Conservation (phyloP, 1,140 invertebrate genomes). For the Carposina sasakii region DNA sequence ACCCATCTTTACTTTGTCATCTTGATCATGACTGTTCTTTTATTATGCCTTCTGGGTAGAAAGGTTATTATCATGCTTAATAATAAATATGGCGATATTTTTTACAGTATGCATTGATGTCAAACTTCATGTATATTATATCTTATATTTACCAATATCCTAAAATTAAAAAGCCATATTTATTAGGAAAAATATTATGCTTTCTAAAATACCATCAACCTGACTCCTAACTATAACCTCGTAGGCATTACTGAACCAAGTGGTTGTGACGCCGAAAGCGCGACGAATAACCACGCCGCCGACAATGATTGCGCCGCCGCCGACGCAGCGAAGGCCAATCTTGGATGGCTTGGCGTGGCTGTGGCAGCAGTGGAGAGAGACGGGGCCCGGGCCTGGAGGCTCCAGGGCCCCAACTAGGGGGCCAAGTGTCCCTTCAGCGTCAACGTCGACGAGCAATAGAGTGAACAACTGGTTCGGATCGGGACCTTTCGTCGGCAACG, state of each 20-base stretch:
- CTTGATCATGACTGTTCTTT: too few relatives aligned
- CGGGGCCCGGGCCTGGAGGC: conserved; percentile 41
- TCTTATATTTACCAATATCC: background rate
- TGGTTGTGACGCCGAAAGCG: conserved; percentile 69
- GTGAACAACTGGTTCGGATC: conserved; percentile 69
- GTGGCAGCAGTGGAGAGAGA: conserved; percentile 71
- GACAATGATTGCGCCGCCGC: conserved; percentile 26
- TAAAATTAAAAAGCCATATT: too few relatives aligned
- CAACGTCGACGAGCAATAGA: conserved; percentile 48
- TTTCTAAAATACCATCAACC: too few relatives aligned
- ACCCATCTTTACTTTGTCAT: too few relatives aligned
- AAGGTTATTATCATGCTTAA: too few relatives aligned
- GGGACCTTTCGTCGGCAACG: conserved; percentile 66
- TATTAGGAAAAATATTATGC: too few relatives aligned
- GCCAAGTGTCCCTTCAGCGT: conserved; percentile 30
- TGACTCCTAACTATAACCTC: conserved; percentile 57
- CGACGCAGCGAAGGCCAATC: conserved; percentile 57
- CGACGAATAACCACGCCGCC: conserved; percentile 55
- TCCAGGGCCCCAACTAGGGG: conserved; percentile 34
- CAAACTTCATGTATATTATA: background rate
- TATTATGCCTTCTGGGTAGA: too few relatives aligned
- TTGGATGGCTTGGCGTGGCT: conserved; percentile 69
- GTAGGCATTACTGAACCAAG: conserved; percentile 72
- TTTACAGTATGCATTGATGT: too few relatives aligned
- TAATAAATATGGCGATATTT: too few relatives aligned